phyloP scores from a whole-genome alignment of 2,113 vertebrate genomes.

The Scortum barcoo region DNA sequence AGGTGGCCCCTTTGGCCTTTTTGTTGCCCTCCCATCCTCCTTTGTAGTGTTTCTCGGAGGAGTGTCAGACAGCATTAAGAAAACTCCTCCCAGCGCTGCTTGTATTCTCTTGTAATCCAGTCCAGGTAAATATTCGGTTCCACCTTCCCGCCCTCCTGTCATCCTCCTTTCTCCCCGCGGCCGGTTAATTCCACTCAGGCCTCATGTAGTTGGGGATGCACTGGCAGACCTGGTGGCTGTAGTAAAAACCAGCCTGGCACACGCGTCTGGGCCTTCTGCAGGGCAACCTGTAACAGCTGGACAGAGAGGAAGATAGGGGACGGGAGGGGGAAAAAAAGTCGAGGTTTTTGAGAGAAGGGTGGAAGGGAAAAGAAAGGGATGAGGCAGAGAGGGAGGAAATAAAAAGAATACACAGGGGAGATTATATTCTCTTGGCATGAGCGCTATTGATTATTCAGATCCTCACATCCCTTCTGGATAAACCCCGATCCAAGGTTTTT shows the following conservation, averaged over 20 bases:
- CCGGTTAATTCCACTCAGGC: slow-evolving; percentile 73
- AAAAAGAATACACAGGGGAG: slow-evolving; percentile 32
- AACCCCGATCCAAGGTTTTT: slow-evolving; percentile 54
- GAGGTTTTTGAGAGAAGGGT: not conserved
- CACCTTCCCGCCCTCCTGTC: slow-evolving; percentile 5
- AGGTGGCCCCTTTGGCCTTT: not conserved
- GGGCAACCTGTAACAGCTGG: slow-evolving; percentile 80
- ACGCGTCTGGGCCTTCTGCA: slow-evolving; percentile 75
- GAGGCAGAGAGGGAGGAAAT: slow-evolving; percentile 31
- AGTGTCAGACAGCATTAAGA: not conserved
- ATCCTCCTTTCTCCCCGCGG: not conserved
- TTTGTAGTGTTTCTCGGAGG: too few relatives aligned
- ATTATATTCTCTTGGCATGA: slow-evolving; percentile 45
- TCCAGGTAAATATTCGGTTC: slow-evolving; percentile 26
- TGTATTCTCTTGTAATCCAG: slow-evolving; percentile 38
- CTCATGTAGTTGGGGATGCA: slow-evolving; percentile 83
- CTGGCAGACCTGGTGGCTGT: slow-evolving; percentile 81
- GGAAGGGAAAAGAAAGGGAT: slow-evolving; percentile 8
- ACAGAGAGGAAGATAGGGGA: not conserved
- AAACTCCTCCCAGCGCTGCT: slow-evolving; percentile 8
- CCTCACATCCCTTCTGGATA: slow-evolving; percentile 59
- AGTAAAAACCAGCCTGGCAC: slow-evolving; percentile 74
- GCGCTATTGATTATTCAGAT: slow-evolving; percentile 51
- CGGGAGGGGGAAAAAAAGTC: too few relatives aligned
- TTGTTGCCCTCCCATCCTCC: not conserved